phyloP scores from a whole-genome alignment of 1,140 invertebrate species.

The Cydia strobilella region DNA sequence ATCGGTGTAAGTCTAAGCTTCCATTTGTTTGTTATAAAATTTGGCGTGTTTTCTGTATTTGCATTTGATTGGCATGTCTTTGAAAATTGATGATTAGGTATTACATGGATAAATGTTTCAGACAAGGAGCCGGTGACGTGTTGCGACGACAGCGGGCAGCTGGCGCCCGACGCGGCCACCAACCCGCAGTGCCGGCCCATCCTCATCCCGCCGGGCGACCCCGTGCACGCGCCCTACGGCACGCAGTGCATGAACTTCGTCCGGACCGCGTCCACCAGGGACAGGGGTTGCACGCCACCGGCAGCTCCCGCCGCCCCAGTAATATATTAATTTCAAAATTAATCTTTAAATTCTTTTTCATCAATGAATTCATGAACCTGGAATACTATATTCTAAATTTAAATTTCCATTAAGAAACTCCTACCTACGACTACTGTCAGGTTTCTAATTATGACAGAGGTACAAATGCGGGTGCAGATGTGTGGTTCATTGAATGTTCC shows the following conservation, averaged over 20 bases:
- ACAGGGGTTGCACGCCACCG: slow-evolving; percentile 83
- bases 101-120: slow-evolving; percentile 48
- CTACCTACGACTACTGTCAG: too few relatives aligned
- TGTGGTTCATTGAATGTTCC: too few relatives aligned
- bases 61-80: too few relatives aligned
- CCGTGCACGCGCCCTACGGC: slow-evolving; percentile 84
- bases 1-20: too few relatives aligned
- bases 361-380: slow-evolving; percentile 28
- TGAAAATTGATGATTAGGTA: too few relatives aligned
- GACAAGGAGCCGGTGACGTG: slow-evolving; percentile 85
- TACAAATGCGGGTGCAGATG: too few relatives aligned
- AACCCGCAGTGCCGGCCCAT: slow-evolving; percentile 91
- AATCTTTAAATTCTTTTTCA: too few relatives aligned
- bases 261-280: slow-evolving; percentile 86
- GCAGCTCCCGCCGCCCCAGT: slow-evolving; percentile 87
- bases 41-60: too few relatives aligned
- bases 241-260: slow-evolving; percentile 93
- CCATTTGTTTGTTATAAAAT: too few relatives aligned
- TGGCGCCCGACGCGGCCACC: slow-evolving; percentile 76
- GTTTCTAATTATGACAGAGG: too few relatives aligned
- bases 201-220: slow-evolving; percentile 90
- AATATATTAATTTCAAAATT: slow-evolving; percentile 32
- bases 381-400: too few relatives aligned
- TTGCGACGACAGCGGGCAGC: slow-evolving; percentile 84
- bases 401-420: too few relatives aligned